phyloP scores from a whole-genome alignment of 2,888 invertebrate species.

The Cataglyphis altisquamis region DNA sequence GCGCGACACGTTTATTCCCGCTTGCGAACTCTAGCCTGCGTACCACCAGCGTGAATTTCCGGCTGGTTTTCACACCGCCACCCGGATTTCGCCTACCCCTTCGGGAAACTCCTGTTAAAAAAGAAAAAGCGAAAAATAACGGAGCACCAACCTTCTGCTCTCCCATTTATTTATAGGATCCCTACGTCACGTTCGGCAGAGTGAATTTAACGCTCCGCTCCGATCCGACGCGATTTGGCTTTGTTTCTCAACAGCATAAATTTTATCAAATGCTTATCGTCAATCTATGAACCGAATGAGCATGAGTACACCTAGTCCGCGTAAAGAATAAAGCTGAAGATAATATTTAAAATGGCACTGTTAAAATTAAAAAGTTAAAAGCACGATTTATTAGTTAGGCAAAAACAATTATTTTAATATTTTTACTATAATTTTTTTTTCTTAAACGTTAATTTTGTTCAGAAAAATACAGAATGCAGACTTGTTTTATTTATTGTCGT shows the following conservation, averaged over 20 bases:
- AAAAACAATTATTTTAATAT: neutral
- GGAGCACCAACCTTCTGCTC: slow-evolving; percentile 34
- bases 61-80: slow-evolving; percentile 58
- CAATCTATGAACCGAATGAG: slow-evolving; percentile 18
- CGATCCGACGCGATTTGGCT: slow-evolving; percentile 25
- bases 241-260: slow-evolving; percentile 36
- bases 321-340: neutral
- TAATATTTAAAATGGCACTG: neutral
- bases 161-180: slow-evolving; percentile 42
- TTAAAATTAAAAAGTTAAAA: neutral
- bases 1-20: slow-evolving; percentile 76
- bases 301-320: neutral
- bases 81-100: slow-evolving; percentile 51
- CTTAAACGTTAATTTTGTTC: neutral
- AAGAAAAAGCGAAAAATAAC: slow-evolving; percentile 32
- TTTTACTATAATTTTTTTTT: neutral
- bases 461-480: neutral
- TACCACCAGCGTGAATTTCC: slow-evolving; percentile 57
- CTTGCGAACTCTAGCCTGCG: slow-evolving; percentile 39
- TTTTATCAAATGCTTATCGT: slow-evolving; percentile 29
- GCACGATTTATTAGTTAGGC: neutral
- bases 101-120: slow-evolving; percentile 8
- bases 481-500: neutral
- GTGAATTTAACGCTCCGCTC: slow-evolving; percentile 35
- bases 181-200: slow-evolving; percentile 28